A percentile compares a stretch with the other conserved stretches of the same genome.
Conservation (phyloP, 2,113 vertebrate species). For the Oriolus oriolus region DNA sequence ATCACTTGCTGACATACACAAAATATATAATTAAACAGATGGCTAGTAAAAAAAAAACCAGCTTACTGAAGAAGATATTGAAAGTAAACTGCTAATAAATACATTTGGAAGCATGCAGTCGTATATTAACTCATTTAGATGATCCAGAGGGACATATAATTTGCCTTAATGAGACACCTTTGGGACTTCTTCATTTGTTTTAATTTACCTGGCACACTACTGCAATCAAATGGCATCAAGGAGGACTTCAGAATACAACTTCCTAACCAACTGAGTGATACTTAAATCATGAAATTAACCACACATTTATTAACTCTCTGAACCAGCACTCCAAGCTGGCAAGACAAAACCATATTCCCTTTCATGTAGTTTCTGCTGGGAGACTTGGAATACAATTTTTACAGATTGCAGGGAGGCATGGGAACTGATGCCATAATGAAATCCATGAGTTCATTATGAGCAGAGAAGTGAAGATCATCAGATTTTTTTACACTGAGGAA, state of each 20-base stretch:
- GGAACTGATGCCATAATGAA: background rate
- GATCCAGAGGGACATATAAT: background rate
- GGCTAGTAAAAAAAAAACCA: background rate
- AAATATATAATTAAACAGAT: constrained; percentile 25
- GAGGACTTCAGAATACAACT: background rate
- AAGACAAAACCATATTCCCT: background rate
- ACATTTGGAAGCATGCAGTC: background rate
- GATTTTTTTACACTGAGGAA: background rate
- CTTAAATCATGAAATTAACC: background rate
- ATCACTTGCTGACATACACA: background rate
- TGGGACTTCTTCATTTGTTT: background rate
- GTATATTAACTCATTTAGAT: background rate
- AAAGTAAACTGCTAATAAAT: constrained; percentile 34
- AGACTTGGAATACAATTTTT: background rate
- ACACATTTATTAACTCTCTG: background rate
- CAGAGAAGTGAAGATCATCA: background rate
- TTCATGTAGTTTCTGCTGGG: background rate
- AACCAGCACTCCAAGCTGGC: background rate
- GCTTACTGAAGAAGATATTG: background rate
- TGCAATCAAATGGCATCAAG: background rate
- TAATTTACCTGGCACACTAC: background rate
- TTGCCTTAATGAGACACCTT: background rate
- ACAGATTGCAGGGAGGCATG: background rate
- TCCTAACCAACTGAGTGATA: background rate
- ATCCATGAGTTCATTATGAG: background rate